Percentiles rank a stretch among this genome's conserved stretches.
phyloP scores from a whole-genome alignment of 2,797 vertebrate genomes.

The Bradypodion pumilum region DNA sequence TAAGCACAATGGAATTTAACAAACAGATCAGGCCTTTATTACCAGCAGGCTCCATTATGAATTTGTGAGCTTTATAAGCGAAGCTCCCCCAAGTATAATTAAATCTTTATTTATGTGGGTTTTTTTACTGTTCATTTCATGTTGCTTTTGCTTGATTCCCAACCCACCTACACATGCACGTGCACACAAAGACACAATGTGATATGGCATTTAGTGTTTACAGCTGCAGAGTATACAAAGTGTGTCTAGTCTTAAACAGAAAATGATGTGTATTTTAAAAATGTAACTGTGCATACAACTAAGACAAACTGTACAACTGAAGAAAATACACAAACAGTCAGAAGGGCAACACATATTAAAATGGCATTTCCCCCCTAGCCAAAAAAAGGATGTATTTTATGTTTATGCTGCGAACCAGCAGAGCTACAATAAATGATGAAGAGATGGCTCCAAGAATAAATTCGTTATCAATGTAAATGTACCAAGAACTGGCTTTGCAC shows the following conservation, averaged over 20 bases:
- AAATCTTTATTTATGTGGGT: constrained; percentile 80
- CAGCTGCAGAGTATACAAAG: constrained; percentile 56
- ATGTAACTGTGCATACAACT: constrained; percentile 58
- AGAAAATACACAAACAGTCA: constrained; percentile 39
- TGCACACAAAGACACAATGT: constrained; percentile 29
- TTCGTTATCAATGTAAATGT: constrained; percentile 55
- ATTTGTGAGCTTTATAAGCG: constrained; percentile 77
- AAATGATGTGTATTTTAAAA: constrained; percentile 57
- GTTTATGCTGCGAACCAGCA: constrained; percentile 43
- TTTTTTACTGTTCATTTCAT: constrained; percentile 73
- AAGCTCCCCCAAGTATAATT: constrained; percentile 78
- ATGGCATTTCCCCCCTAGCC: constrained; percentile 42
- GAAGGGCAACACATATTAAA: constrained; percentile 59
- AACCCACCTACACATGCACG: neutral
- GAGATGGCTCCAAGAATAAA: constrained; percentile 29
- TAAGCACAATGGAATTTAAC: constrained; percentile 68
- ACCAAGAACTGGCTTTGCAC: constrained; percentile 56
- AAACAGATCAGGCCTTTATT: constrained; percentile 76
- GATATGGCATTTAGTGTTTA: constrained; percentile 63
- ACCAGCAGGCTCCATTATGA: constrained; percentile 71
- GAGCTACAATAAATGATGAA: constrained; percentile 36
- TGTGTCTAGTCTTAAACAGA: constrained; percentile 61
- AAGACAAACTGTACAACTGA: constrained; percentile 67
- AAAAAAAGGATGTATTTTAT: constrained; percentile 56
- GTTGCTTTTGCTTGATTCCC: constrained; percentile 62